Percentiles rank a stretch among this genome's conserved stretches.
Conservation (phyloP, 2,113 vertebrate genomes). For the Saguinus midas region DNA sequence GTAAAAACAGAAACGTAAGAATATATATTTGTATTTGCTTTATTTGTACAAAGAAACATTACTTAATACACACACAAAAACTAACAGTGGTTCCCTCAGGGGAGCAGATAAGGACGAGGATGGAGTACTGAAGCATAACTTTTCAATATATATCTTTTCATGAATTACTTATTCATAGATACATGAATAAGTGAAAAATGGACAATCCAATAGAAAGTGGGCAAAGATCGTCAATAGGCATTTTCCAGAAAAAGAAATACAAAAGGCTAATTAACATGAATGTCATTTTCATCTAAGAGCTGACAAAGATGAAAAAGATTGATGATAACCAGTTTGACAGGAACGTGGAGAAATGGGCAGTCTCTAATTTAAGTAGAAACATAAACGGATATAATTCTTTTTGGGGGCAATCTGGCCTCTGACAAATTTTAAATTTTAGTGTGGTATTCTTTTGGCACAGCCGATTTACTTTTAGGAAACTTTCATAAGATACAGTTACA, state of each 20-base stretch:
- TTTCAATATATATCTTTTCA: neutral
- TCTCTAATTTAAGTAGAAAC: neutral
- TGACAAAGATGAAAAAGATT: neutral
- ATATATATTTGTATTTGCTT: slow-evolving; percentile 1
- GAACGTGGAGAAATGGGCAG: neutral
- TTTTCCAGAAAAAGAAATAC: slow-evolving; percentile 48
- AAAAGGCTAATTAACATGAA: slow-evolving; percentile 34
- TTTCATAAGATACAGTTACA: neutral
- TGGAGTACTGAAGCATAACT: neutral
- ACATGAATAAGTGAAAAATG: neutral
- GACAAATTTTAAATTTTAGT: neutral
- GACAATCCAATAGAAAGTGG: slow-evolving; percentile 1
- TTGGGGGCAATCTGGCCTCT: neutral
- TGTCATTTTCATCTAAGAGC: slow-evolving; percentile 15
- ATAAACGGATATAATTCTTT: neutral
- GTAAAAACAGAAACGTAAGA: slow-evolving; percentile 6
- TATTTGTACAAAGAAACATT: neutral
- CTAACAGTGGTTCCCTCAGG: neutral
- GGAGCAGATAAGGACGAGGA: neutral
- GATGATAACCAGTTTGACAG: neutral
- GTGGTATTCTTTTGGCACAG: neutral
- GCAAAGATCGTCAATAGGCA: neutral
- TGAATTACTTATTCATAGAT: slow-evolving; percentile 7
- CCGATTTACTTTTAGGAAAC: slow-evolving; percentile 8
- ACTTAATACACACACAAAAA: neutral